Base-by-base conservation (phyloP, 2,888 invertebrate species). In the Pterostichus niger region DNA sequence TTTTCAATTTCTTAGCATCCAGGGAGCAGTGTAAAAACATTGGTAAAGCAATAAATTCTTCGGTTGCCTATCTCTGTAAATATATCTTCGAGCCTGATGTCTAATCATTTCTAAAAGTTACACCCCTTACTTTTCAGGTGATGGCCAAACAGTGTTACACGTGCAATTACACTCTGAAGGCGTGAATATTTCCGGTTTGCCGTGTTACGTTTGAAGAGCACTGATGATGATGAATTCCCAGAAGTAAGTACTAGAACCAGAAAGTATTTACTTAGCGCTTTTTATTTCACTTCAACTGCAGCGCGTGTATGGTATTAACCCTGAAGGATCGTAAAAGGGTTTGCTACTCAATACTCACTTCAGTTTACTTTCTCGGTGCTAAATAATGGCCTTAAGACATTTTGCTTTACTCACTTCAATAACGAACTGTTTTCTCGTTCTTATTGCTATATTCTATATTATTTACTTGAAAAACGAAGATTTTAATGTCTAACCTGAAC, bases 261-360 rank as follows among this genome's bases (percentile, higher is more conserved):
- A 44, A 68, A 68, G 40, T 68, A 68, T 68, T 68, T 68, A 68
- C 68, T 68, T 68, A 68, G 68, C 68, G 13, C 68, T 68, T 68
- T 68, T 68, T 68, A 68, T 68, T 68, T 68, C 44, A 68, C 68
- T 44, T 68, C 64, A 64, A 33, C 64, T 33, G 64, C 15, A 40
- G 44, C 15, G 40, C 40, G 44, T 15, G 44, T 40, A 68, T 68
- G 44, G 35, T 35, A 68, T 68, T 68, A 68, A 68, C 40, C 40
- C 44, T 68, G 35, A 68, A 68, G 40, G 68, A 68, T 68, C 68
- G 68, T 44, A 35, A 68, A 68, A 68, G 44, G 68, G 68, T 35
- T 44, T 68, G 31, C 40, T 40, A 35, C 68, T 56, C 17, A 24
- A 56, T 17, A 56, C 56, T 56, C 56, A 56, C 17, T 56, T 56